Evolutionary conservation across 92 coral and sea anemone species (phyloP), one percentile per base, ranked within the genome.

Genomic region (Hydrozoanthus gracilis): DNA sequence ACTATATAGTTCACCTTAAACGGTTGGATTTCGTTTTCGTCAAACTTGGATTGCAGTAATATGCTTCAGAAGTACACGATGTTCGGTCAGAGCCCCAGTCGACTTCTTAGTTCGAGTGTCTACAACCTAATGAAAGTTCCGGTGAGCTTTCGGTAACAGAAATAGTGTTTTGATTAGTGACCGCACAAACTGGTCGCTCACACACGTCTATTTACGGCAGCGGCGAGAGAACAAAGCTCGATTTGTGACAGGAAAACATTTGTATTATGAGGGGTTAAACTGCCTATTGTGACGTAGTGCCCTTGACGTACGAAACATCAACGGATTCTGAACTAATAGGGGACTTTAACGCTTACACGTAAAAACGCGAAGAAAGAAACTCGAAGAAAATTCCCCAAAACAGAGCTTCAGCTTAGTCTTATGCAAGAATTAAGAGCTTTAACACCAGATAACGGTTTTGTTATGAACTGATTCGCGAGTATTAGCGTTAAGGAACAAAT

Each of bases 121-220:
- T 66, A 44, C 17, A 80, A 46, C 7, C 85, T 64, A 80, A 80
- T 80, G 85, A 80, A 80, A 80, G 50, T 80, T 80, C 85, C 85
- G 85, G 73, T 80, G 47, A 66, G 73, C 58, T 67, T 65, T 80
- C 85, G 85, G 58, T 65, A 65, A 80, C 75, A 80, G 85, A 80
- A 80, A 80, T 80, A 80, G 75, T 80, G 85, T 80, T 80, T 80
- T 48, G 85, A 80, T 80, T 80, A 80, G 73, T 79, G 84, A 79
- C 84, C 62, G 73, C 85, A 68, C 44, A 64, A 64, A 80, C 85
- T 80, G 73, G 60, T 61, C 74, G 60, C 47, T 67, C 85, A 80
- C 85, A 80, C 85, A 80, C 85, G 85, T 80, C 85, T 80, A 80
- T 80, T 80, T 80, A 80, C 85, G 85, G 85, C 72, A 80, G 54